These are phyloP conservation scores for Callyntrura sp. DNA, from an alignment of 2,888 invertebrate genomes.

Conservation along the genomic window DNA sequence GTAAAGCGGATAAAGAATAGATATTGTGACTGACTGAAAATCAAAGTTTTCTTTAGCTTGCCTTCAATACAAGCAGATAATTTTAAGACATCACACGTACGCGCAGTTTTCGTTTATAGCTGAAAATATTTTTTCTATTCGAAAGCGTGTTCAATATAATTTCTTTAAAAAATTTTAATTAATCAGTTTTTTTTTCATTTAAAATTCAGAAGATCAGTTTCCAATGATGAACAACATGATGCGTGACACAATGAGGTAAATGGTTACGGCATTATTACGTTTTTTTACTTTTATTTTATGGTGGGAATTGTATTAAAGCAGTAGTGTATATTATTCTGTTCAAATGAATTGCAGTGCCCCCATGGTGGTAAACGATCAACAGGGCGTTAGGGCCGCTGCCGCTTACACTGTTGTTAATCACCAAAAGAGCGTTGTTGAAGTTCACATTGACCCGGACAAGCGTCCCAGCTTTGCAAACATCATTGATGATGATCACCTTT, in stretches of 20 bases:
- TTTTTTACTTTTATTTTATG: neutral
- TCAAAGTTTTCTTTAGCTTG: no score
- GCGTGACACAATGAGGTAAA: slow-evolving; percentile 17
- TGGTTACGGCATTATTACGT: neutral
- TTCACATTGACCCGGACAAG: slow-evolving; percentile 51
- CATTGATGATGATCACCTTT: slow-evolving; percentile 43
- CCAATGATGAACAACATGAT: neutral
- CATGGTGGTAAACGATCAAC: neutral
- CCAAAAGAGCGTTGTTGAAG: slow-evolving; percentile 5
- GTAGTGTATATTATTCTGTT: neutral
- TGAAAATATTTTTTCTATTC: no score
- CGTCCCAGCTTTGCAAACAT: slow-evolving; percentile 54
- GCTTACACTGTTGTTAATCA: neutral
- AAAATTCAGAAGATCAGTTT: no score
- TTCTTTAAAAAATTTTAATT: no score
- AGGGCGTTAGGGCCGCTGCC: neutral
- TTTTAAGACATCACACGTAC: no score
- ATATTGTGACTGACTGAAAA: no score
- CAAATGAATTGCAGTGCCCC: slow-evolving; percentile 4
- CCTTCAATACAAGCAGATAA: no score
- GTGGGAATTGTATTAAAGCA: neutral
- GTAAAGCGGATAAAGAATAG: no score
- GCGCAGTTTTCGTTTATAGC: no score
- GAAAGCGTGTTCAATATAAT: no score
- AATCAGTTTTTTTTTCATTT: no score